These are phyloP conservation scores for Hydrotaea cyrtoneurina DNA, from an alignment of 2,888 invertebrate species.

Conservation along the genomic window DNA sequence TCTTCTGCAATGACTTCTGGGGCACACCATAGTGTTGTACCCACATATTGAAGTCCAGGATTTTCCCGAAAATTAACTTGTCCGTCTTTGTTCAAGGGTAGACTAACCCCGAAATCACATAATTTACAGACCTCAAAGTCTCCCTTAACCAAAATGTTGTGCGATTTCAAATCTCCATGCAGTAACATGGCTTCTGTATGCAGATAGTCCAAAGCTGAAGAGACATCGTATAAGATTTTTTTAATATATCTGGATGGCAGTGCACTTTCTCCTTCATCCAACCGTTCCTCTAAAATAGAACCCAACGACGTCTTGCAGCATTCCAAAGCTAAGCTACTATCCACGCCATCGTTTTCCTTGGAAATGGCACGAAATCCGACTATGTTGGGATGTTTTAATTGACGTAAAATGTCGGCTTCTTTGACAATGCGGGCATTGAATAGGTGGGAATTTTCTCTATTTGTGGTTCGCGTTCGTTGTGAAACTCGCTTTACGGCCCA, in stretches of 20 bases:
- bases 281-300: conserved; percentile 86
- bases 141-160: conserved; percentile 89
- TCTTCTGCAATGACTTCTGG: conserved; percentile 87
- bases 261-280: conserved; percentile 83
- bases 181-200: conserved; percentile 87
- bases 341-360: conserved; percentile 74
- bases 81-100: conserved; percentile 86
- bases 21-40: conserved; percentile 89
- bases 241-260: conserved; percentile 85
- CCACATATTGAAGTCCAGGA: conserved; percentile 84
- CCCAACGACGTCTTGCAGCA: conserved; percentile 87
- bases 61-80: conserved; percentile 83
- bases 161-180: conserved; percentile 93
- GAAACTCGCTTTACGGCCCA: conserved; percentile 91
- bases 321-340: conserved; percentile 87
- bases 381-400: conserved; percentile 90
- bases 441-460: conserved; percentile 68
- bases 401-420: conserved; percentile 87
- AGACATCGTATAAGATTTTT: conserved; percentile 86
- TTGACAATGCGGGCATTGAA: conserved; percentile 83
- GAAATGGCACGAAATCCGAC: conserved; percentile 87
- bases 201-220: conserved; percentile 88
- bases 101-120: conserved; percentile 92
- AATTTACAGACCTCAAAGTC: conserved; percentile 89
- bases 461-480: conserved; percentile 78